Percentiles rank a stretch among this genome's conserved stretches.
phyloP scores from a whole-genome alignment of 2,888 invertebrate genomes.

The Autographa pulchrina region DNA sequence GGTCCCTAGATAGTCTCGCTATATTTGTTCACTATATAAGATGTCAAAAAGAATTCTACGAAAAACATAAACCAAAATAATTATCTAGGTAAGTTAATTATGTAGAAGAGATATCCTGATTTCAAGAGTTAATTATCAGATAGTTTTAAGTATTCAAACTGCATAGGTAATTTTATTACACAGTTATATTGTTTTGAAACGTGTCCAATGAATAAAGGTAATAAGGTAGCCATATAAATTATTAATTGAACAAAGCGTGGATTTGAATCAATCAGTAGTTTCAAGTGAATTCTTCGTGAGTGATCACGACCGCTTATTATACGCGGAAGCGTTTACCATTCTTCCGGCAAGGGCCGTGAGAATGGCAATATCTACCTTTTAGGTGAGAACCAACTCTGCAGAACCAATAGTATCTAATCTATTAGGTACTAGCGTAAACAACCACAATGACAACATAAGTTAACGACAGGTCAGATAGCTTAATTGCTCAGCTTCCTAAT shows the following conservation, averaged over 20 bases:
- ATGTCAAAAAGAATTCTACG: too few species aligned
- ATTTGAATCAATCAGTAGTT: conserved; percentile 45
- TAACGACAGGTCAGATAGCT: conserved; percentile 44
- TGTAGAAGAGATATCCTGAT: not conserved
- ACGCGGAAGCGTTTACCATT: conserved; percentile 65
- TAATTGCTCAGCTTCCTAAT: conserved; percentile 50
- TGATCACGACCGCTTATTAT: conserved; percentile 44
- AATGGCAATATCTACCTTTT: conserved; percentile 57
- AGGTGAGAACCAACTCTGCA: conserved; percentile 42
- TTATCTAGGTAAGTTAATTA: not conserved
- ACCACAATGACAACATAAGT: conserved; percentile 42
- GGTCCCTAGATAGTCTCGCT: too few species aligned
- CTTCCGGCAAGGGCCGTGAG: conserved; percentile 68
- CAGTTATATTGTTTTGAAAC: not conserved
- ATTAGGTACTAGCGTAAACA: conserved; percentile 47
- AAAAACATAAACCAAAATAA: not conserved
- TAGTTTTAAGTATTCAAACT: not conserved
- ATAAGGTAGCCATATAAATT: conserved; percentile 29
- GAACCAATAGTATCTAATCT: conserved; percentile 36
- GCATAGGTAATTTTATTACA: not conserved
- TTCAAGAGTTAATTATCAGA: not conserved
- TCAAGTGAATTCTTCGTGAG: conserved; percentile 47
- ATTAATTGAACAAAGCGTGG: conserved; percentile 30
- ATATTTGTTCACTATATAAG: too few species aligned
- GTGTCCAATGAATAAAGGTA: conserved; percentile 1